Conservation (phyloP, 2,797 vertebrate genomes). For the Coluber constrictor region DNA sequence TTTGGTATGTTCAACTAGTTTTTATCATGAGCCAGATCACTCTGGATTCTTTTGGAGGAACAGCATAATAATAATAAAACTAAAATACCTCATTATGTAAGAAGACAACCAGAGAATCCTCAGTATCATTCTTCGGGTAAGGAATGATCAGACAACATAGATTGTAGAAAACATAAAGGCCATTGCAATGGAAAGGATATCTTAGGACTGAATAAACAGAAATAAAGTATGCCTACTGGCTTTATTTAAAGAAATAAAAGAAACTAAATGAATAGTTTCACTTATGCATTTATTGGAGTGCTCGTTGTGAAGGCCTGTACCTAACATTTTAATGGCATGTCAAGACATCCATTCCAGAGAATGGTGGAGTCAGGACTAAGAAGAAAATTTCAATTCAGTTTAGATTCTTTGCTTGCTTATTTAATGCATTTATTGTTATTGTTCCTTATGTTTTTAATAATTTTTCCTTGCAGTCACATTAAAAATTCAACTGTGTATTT, state of each 20-base stretch:
- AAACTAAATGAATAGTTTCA: background rate
- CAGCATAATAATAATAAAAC: background rate
- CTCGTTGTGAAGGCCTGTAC: background rate
- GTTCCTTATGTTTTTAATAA: background rate
- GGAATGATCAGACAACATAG: background rate
- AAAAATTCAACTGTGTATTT: background rate
- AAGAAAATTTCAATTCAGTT: background rate
- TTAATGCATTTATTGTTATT: background rate
- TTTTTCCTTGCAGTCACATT: background rate
- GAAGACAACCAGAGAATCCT: background rate
- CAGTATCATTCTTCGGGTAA: background rate
- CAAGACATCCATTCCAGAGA: background rate
- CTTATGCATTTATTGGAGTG: background rate
- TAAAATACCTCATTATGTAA: background rate
- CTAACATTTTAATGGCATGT: background rate
- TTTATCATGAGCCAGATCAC: background rate
- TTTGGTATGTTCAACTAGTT: background rate
- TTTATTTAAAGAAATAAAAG: background rate
- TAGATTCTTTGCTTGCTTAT: background rate
- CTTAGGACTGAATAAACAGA: background rate
- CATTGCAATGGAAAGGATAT: background rate
- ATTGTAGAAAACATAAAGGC: background rate
- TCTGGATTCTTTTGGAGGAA: background rate
- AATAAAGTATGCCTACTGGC: background rate
- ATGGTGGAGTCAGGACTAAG: background rate